Base-by-base conservation (phyloP, 2,113 vertebrate species). In the Falco punctatus region DNA sequence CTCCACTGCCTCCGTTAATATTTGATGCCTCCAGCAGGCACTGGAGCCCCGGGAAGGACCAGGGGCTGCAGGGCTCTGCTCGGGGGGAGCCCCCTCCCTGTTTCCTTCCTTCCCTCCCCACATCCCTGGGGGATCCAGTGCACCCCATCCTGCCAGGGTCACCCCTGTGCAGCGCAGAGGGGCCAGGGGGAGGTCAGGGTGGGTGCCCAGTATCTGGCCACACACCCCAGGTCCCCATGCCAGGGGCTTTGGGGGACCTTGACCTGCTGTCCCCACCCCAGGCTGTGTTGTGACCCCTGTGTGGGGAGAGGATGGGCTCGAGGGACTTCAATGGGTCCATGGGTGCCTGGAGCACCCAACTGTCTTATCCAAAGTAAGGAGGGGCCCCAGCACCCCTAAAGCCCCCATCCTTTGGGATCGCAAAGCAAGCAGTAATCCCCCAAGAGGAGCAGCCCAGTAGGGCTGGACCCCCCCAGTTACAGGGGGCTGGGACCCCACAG, bases 111-210 rank as follows among this genome's bases (percentile, higher is more conserved):
- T 42, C 42, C 42, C 42, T 49, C 13, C 6, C 42, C 27, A 15
- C 46, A 26, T 4, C 8, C 17, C 21, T 6, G 11, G 17, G 40
- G 24, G 3, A 32, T 15, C 49, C 67, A 5, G 52, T 0, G 1
- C 54, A 38, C 5, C 61, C 40, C 66, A 21, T 51, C 52, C 28
- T 4, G 0, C 10, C 1, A 3, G 55, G 24, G 11, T 11, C 38
- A 59, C 22, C 70, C 78, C 81, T 3, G 1, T 10, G 42, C 21
- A 5, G 54, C 1, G 1, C 61, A 2, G 69, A 35, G 73, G 74
- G 51, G 18, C 13, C 0, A 1, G 73, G 48, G 79, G 55, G 57
- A 48, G 58, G 70, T 49, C 11, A 8, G 40, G 78, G 52, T 40
- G 49, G 17, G 54, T 9, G 55, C 2, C 27, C 78, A 10, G 27